phyloP scores from a whole-genome alignment of 2,888 invertebrate species.

The Oegoconia quadripuncta region DNA sequence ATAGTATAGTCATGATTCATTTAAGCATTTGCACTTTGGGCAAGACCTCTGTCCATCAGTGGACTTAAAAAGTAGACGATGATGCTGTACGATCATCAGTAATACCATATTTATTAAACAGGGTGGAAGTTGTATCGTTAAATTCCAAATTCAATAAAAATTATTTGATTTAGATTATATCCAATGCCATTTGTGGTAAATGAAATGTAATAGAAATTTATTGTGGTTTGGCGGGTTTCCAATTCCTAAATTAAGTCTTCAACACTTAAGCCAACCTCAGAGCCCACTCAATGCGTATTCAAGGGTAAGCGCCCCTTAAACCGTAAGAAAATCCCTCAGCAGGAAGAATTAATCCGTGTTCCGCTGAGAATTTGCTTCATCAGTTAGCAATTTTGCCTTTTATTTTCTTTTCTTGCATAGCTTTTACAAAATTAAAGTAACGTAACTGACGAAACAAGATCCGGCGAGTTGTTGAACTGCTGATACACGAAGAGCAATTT shows the following conservation, averaged over 20 bases:
- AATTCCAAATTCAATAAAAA: not conserved
- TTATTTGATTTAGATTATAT: conserved; percentile 7
- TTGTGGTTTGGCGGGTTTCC: conserved; percentile 26
- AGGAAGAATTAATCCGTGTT: conserved; percentile 40
- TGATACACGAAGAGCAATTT: too few relatives aligned
- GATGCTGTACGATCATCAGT: too few relatives aligned
- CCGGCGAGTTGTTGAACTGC: not conserved
- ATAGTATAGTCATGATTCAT: too few relatives aligned
- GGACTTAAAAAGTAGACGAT: too few relatives aligned
- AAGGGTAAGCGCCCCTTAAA: conserved; percentile 37
- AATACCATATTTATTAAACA: too few relatives aligned
- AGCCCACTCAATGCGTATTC: conserved; percentile 33
- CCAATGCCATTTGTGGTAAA: conserved; percentile 5
- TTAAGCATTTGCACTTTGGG: too few relatives aligned
- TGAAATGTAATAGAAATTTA: conserved; percentile 19
- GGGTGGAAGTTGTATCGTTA: not conserved
- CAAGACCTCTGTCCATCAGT: too few relatives aligned
- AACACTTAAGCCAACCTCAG: conserved; percentile 34
- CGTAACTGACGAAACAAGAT: not conserved
- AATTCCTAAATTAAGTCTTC: conserved; percentile 33
- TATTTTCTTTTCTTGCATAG: conserved; percentile 1
- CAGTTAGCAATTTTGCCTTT: conserved; percentile 32
- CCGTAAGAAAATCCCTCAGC: conserved; percentile 34
- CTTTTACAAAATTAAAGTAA: not conserved
- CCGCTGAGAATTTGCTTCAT: conserved; percentile 33